Evolutionary conservation across 2,888 invertebrate species (phyloP).

Genomic region (Odontocolon sp.): DNA sequence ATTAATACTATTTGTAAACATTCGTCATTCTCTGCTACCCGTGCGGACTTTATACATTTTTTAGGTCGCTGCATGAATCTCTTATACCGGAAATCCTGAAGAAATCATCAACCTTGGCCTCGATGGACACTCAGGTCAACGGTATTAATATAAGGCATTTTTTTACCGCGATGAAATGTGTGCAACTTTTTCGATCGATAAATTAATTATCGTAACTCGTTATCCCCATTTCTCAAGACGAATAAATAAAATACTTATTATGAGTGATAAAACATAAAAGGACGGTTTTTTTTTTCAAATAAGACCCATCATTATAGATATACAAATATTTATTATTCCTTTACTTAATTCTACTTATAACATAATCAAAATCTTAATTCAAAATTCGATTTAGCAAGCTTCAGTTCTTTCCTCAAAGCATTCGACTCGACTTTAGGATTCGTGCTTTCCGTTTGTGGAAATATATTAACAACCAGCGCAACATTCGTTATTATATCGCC

Average conservation of each 20-base stretch:
- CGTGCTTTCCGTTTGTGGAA: not conserved
- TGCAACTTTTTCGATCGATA: too few species aligned
- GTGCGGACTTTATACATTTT: not conserved
- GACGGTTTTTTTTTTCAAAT: not conserved
- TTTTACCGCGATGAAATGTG: not conserved
- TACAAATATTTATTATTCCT: not conserved
- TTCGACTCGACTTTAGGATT: not conserved
- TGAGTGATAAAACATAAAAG: not conserved
- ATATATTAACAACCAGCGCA: conserved; percentile 48
- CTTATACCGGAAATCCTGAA: conserved; percentile 9
- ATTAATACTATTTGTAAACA: not conserved
- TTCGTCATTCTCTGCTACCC: not conserved
- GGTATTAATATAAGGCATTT: not conserved
- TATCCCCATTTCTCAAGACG: too few species aligned
- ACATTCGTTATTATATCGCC: conserved; percentile 56
- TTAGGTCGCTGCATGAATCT: not conserved
- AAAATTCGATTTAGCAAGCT: conserved; percentile 11
- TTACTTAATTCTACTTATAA: conserved; percentile 1
- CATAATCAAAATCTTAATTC: conserved; percentile 3
- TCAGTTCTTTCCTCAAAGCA: not conserved
- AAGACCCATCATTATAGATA: too few species aligned
- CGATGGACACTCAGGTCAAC: conserved; percentile 6
- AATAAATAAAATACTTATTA: too few species aligned
- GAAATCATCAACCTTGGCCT: conserved; percentile 7
- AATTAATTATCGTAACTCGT: too few species aligned